Evolutionary conservation across 1,140 invertebrate species (phyloP), one percentile per base, ranked within the genome.

Genomic region (Hestina assimilis): DNA sequence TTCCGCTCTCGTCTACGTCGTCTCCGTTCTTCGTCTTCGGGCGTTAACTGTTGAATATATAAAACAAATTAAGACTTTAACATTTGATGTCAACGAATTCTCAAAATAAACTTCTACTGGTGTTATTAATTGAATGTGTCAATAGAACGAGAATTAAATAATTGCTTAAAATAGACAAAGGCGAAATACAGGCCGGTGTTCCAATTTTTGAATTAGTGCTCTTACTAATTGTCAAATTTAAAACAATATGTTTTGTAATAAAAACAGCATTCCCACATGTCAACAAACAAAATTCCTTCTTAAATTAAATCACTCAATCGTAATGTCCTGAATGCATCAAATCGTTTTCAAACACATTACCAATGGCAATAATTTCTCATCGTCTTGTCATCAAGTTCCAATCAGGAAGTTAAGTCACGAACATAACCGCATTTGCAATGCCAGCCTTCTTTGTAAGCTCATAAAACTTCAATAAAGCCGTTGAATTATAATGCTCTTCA

Each of bases 21-120:
- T 46, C 96, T 90, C 19, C 95, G 90, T 69, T 97, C 96, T 89
- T 97, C 96, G 68, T 98, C 97, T 89, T 98, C 96, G 11, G 95
- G 93, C 7, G 96, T 97, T 59, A 98, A 84, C 95, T 96, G 83
- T 3, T 89, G 88, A 68, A 60, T 17, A 29, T 17, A 31, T 17
- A 14, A 23, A 6, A 7, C 15, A 17, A 11, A 2, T 41, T 29
- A 29, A 31, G 5, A 31, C 4, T 12, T 0, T 31, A 4, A 1
- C 14, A 15, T 14, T 33, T 2, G 1, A 26, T n/a, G n/a, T n/a
- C n/a, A n/a, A n/a, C n/a, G n/a, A n/a, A n/a, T n/a, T n/a, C n/a
- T n/a, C n/a, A n/a, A n/a, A n/a, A n/a, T n/a, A n/a, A n/a, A n/a
- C n/a, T n/a, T n/a, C n/a, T n/a, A n/a, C n/a, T n/a, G n/a, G n/a